phyloP scores from a whole-genome alignment of 2,797 vertebrate species.

The Pygocentrus nattereri region DNA sequence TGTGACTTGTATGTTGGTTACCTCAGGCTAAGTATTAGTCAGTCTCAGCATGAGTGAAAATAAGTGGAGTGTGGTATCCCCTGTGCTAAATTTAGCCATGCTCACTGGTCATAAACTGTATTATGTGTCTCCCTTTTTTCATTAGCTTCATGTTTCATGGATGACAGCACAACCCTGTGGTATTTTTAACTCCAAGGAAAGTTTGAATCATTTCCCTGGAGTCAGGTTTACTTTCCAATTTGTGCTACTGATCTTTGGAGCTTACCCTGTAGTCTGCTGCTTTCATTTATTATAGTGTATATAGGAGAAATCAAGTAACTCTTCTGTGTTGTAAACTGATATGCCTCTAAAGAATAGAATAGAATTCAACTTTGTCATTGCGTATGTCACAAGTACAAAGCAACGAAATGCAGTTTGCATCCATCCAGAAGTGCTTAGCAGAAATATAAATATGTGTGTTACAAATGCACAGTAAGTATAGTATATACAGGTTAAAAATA shows the following conservation, averaged over 20 bases:
- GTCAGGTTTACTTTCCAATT: constrained; percentile 9
- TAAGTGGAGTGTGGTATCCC: background rate
- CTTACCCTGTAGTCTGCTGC: background rate
- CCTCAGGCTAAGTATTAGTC: background rate
- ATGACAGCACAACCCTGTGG: constrained; percentile 33
- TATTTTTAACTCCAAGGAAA: constrained; percentile 44
- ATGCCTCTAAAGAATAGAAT: too few relatives aligned
- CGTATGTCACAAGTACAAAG: too few relatives aligned
- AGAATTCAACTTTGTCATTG: too few relatives aligned
- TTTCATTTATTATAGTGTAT: background rate
- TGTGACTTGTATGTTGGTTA: background rate
- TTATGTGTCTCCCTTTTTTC: constrained; percentile 20
- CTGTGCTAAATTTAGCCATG: constrained; percentile 31
- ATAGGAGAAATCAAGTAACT: too few relatives aligned
- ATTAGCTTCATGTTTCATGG: constrained; percentile 37
- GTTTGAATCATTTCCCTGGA: background rate
- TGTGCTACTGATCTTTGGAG: background rate
- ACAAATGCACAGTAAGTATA: too few relatives aligned
- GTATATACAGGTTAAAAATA: too few relatives aligned
- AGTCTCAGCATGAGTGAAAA: background rate
- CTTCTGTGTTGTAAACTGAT: too few relatives aligned
- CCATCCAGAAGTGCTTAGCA: too few relatives aligned
- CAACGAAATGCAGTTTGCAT: too few relatives aligned
- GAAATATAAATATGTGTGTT: too few relatives aligned
- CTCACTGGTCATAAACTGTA: constrained; percentile 15